These are phyloP conservation scores for Cerastis rubricosa DNA, from an alignment of 2,888 invertebrate genomes.

Conservation along the genomic window DNA sequence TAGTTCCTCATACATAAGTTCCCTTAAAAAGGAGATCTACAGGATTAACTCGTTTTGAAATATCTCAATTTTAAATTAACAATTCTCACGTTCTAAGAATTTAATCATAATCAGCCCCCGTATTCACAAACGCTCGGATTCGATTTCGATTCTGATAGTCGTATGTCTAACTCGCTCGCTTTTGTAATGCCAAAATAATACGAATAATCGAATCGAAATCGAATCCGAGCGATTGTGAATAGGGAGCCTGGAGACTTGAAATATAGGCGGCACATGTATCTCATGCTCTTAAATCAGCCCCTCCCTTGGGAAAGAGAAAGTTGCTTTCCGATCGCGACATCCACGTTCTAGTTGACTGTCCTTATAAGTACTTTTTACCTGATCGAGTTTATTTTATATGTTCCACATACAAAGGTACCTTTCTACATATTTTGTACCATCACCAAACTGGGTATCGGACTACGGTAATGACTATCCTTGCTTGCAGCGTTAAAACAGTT, in stretches of 20 bases:
- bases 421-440: too few species aligned
- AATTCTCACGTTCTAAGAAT: slow-evolving; percentile 5
- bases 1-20: background rate
- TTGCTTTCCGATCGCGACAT: slow-evolving; percentile 37
- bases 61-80: background rate
- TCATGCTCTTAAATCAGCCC: slow-evolving; percentile 12
- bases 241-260: too few species aligned
- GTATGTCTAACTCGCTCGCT: too few species aligned
- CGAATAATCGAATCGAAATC: too few species aligned
- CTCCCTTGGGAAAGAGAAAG: slow-evolving; percentile 42
- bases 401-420: background rate
- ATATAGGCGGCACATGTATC: slow-evolving; percentile 17
- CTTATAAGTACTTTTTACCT: slow-evolving; percentile 24
- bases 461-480: too few species aligned
- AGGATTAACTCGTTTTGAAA: background rate
- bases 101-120: slow-evolving; percentile 14
- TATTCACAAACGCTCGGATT: too few species aligned
- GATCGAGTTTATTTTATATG: slow-evolving; percentile 34
- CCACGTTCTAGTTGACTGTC: slow-evolving; percentile 34
- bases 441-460: too few species aligned
- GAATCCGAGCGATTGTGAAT: too few species aligned
- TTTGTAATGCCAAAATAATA: too few species aligned
- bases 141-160: too few species aligned
- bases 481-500: too few species aligned
- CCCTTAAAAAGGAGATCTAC: background rate